Evolutionary conservation across 1,140 invertebrate species (phyloP).

Genomic region (Macrosteles quadrilineatus): DNA sequence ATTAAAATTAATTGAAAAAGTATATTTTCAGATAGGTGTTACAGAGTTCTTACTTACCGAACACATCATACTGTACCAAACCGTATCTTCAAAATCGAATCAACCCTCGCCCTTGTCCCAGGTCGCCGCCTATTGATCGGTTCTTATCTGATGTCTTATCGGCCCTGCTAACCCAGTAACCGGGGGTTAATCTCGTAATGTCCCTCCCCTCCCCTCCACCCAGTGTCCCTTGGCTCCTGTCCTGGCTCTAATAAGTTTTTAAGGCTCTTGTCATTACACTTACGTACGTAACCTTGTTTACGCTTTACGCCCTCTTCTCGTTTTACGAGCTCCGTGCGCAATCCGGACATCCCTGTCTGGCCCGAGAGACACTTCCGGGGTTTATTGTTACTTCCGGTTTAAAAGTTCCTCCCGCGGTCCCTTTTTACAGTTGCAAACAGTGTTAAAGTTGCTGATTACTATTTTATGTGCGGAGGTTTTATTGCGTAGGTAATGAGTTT

Average conservation of each 20-base stretch:
- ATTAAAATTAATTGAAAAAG: no score
- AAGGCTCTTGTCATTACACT: constrained; percentile 17
- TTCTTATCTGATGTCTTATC: neutral
- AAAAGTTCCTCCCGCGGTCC: no score
- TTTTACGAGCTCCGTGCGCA: constrained; percentile 17
- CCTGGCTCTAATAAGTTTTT: no score
- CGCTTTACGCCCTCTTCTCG: neutral
- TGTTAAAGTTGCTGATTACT: constrained; percentile 15
- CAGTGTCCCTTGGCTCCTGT: neutral
- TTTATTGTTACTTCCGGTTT: constrained; percentile 15
- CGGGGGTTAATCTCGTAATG: constrained; percentile 19
- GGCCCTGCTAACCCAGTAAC: constrained; percentile 14
- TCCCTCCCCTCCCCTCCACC: neutral
- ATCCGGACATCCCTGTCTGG: neutral
- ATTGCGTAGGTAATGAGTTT: neutral
- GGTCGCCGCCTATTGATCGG: neutral
- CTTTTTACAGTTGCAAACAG: constrained; percentile 20
- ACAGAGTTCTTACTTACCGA: no score
- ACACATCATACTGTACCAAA: no score
- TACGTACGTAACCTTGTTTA: constrained; percentile 22
- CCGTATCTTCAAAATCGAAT: no score
- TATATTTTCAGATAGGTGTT: no score
- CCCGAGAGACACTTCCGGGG: neutral
- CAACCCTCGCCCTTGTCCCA: no score
- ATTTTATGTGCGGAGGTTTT: constrained; percentile 5